phyloP scores from a whole-genome alignment of 2,797 vertebrate genomes.

The Poecilia gillii region DNA sequence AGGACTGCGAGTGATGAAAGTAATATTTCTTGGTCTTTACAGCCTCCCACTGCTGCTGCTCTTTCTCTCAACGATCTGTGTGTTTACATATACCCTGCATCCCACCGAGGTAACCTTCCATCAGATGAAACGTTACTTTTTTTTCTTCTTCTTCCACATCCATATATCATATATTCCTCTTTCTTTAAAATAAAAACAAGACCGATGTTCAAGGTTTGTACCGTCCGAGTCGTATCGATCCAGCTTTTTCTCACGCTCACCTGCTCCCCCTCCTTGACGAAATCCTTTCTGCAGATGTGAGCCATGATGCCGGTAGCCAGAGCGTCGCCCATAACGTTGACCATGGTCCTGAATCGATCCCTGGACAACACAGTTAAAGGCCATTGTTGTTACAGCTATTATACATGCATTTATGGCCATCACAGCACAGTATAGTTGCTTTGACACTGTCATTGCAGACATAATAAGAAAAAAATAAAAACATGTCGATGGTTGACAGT shows the following conservation, averaged over 20 bases:
- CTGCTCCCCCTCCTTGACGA: constrained; percentile 91
- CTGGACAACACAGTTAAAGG: constrained; percentile 68
- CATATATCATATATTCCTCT: neutral
- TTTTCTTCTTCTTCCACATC: neutral
- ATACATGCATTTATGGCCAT: neutral
- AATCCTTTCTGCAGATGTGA: constrained; percentile 96
- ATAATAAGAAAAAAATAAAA: neutral
- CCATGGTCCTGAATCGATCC: constrained; percentile 98
- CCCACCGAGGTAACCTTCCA: neutral
- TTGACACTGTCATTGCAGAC: neutral
- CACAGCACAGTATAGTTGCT: neutral
- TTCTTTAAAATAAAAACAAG: neutral
- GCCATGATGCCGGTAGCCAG: constrained; percentile 98
- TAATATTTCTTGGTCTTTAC: neutral
- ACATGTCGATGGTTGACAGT: neutral
- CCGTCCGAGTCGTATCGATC: neutral
- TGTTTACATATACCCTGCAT: neutral
- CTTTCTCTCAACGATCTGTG: neutral
- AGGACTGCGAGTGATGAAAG: neutral
- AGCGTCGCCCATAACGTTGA: constrained; percentile 96
- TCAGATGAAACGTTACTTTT: neutral
- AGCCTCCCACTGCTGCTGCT: neutral
- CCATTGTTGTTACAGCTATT: neutral
- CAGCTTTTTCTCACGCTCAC: constrained; percentile 68
- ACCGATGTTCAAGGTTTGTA: neutral